A percentile compares a stretch with the other conserved stretches of the same genome.
Conservation (phyloP, 2,888 invertebrate genomes). For the Eupithecia subumbrata region DNA sequence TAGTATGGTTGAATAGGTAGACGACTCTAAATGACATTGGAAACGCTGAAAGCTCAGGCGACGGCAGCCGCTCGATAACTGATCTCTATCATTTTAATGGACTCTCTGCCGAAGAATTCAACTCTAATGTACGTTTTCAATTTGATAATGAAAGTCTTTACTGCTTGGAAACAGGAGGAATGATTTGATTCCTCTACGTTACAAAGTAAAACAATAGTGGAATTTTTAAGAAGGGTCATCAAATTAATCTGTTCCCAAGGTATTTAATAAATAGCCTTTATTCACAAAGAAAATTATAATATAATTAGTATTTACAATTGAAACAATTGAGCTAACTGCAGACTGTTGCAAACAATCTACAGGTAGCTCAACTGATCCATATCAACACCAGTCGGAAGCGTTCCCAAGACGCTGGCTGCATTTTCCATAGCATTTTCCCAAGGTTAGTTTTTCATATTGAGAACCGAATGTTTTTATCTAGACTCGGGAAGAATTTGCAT, state of each 20-base stretch:
- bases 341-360: too few species aligned
- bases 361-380: too few species aligned
- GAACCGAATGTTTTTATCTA: neutral
- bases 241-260: neutral
- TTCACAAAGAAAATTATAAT: too few species aligned
- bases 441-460: too few species aligned
- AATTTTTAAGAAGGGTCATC: neutral
- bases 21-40: neutral
- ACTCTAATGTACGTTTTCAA: constrained; percentile 1
- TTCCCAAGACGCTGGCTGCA: too few species aligned
- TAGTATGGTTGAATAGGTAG: neutral
- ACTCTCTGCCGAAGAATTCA: neutral
- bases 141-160: neutral
- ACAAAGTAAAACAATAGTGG: neutral
- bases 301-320: too few species aligned
- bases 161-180: neutral
- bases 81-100: neutral
- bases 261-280: too few species aligned
- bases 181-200: neutral
- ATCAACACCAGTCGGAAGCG: too few species aligned
- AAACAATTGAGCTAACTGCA: too few species aligned
- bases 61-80: neutral
- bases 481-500: neutral
- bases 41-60: neutral
- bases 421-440: too few species aligned